Evolutionary conservation across 2,797 vertebrate species (phyloP), one percentile per base, ranked within the genome.

Genomic region (Notamacropus eugenii): DNA sequence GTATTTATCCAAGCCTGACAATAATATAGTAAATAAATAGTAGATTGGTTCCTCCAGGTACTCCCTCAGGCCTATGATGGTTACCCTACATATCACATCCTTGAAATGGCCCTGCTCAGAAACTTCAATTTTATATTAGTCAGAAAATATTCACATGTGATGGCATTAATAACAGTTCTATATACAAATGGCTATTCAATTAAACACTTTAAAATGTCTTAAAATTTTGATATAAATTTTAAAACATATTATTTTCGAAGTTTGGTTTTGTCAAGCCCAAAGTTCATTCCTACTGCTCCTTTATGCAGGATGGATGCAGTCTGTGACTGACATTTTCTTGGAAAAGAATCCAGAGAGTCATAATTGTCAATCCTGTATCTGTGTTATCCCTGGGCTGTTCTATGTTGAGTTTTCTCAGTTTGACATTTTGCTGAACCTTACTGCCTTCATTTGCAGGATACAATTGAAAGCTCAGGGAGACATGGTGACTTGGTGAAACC

Each of bases 401-500:
- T 97, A 14, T 91, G 34, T 92, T 96, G 91, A 54, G 28, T 94
- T 96, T 97, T 95, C 94, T 96, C 93, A 46, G 67, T 52, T 93
- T 97, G 97, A 98, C 95, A 98, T 96, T 97, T 96, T 93, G 56
- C 67, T 96, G 95, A 96, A 95, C 91, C n/a, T 50, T 96, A 54
- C 95, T 91, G 87, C 95, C 93, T 97, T 95, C 93, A 95, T 95
- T 95, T 96, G 16, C 40, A 95, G 62, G 55, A 29, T 55, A 93
- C 50, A 96, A 93, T 2, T 82, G 95, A 96, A 98, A 96, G 54
- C 94, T 95, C 92, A 29, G 55, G 34, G 92, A 94, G 19, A 95
- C 9, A 54, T 91, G 67, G 27, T 14, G 96, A 96, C 16, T 97
- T 97, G 82, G 1, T 91, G 58, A 96, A 95, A 96, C 46, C n/a